Evolutionary conservation across 2,797 vertebrate species (phyloP).

Genomic region (Clarias laeviceps): DNA sequence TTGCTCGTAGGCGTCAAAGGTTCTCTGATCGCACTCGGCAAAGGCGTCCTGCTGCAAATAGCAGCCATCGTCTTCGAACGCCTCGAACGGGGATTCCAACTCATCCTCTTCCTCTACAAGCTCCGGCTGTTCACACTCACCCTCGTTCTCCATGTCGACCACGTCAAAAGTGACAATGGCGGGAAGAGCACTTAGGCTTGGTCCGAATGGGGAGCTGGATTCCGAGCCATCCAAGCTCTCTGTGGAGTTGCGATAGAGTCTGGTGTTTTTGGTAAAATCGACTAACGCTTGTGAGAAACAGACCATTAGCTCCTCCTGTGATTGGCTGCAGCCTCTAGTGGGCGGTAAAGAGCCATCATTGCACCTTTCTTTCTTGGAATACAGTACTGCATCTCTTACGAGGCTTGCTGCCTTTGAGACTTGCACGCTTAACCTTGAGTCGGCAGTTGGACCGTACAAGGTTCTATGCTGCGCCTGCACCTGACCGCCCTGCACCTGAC

Average conservation of each 20-base stretch:
- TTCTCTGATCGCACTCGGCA: constrained; percentile 85
- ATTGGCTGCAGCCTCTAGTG: constrained; percentile 56
- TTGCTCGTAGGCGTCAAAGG: constrained; percentile 79
- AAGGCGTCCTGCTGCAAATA: constrained; percentile 87
- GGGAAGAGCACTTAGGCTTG: constrained; percentile 89
- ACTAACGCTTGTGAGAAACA: constrained; percentile 92
- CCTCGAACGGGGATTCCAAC: constrained; percentile 83
- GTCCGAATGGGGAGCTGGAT: constrained; percentile 83
- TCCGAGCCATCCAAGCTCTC: constrained; percentile 79
- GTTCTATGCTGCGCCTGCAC: constrained; percentile 60
- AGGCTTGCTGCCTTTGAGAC: constrained; percentile 62
- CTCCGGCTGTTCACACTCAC: constrained; percentile 90
- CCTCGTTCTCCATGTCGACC: constrained; percentile 94
- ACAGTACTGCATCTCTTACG: constrained; percentile 62
- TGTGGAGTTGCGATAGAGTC: constrained; percentile 84
- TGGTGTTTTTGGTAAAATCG: constrained; percentile 88
- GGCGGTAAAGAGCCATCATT: constrained; percentile 45
- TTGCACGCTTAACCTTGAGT: constrained; percentile 63
- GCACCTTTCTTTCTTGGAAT: constrained; percentile 66
- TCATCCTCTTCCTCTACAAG: constrained; percentile 87
- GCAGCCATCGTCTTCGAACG: constrained; percentile 80
- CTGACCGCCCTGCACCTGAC: constrained; percentile 45
- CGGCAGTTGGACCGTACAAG: constrained; percentile 62
- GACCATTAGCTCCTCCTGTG: constrained; percentile 82
- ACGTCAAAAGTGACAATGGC: constrained; percentile 97